Evolutionary conservation across 2,797 vertebrate species (phyloP), one percentile per base, ranked within the genome.

Genomic region (Acrossocheilus wenchowensis): DNA sequence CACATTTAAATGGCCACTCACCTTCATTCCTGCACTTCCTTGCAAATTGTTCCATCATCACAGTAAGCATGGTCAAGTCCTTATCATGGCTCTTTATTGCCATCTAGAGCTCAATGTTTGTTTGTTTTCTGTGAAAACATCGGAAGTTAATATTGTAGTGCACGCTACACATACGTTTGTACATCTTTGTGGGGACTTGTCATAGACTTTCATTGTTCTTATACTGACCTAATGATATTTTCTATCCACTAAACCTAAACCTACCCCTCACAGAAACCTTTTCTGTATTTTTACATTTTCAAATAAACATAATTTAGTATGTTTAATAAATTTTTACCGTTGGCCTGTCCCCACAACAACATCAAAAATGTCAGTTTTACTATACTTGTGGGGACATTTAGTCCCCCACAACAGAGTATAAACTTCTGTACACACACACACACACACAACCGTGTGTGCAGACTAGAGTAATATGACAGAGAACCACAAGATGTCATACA

Each of bases 21-120:
- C 34, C 43, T 72, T 21, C 19, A 30, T 85, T 86, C 2, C 41
- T 15, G 64, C 66, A 43, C 17, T n/a, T 34, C 4, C 8, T 45
- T 79, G 45, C 14, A 54, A 41, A 41, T 41, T 41, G 19, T 52
- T 78, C 26, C 4, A 39, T 21, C 69, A 10, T 82, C 26, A 36
- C 6, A 26, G 30, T 69, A 14, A 66, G 43, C n/a, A 17, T 36
- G 10, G 3, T 5, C 0, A 3, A 54, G 14, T 81, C 10, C 3
- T 54, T 66, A 30, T 66, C 23, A 11, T 66, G 78, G 84, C 78
- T 73, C 78, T 81, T 30, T 86, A 54, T 6, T 54, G 78, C 84
- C 84, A 21, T 36, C 78, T 60, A 52, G 78, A 52, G 84, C 34
- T 66, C 43, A 81, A 41, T 41, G 43, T 26, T 6, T 41, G 12